Percentiles rank a stretch among this genome's conserved stretches.
Conservation (phyloP, 2,797 vertebrate genomes). For the Dicrostonyx torquatus region DNA sequence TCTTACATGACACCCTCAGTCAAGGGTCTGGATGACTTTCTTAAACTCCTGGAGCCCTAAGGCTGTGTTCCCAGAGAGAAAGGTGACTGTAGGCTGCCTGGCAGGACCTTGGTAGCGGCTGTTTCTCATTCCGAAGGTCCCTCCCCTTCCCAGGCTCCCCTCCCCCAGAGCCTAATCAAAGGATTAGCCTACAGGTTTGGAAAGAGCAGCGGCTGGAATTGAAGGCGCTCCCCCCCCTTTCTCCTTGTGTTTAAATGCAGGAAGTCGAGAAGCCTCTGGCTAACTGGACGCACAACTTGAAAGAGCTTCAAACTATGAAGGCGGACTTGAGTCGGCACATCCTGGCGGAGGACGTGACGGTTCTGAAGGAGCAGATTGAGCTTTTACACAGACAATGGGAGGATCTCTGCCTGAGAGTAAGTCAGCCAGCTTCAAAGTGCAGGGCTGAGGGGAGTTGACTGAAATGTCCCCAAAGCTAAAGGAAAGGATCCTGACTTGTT, state of each 20-base stretch:
- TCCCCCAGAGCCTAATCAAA: constrained; percentile 86
- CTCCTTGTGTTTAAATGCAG: constrained; percentile 91
- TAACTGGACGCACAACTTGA: constrained; percentile 91
- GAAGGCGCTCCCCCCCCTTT: constrained; percentile 61
- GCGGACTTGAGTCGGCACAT: constrained; percentile 90
- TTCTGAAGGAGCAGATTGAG: constrained; percentile 92
- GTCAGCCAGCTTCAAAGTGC: constrained; percentile 59
- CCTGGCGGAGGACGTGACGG: constrained; percentile 90
- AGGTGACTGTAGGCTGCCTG: constrained; percentile 19
- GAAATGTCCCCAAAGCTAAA: background rate
- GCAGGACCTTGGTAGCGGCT: background rate
- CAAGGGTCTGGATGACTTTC: background rate
- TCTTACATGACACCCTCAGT: background rate
- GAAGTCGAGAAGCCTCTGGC: constrained; percentile 92
- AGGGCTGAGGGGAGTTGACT: background rate
- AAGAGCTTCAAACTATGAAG: constrained; percentile 91
- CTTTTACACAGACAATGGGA: constrained; percentile 95
- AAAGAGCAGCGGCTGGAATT: constrained; percentile 82
- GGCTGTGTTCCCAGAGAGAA: constrained; percentile 32
- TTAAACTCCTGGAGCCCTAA: constrained; percentile 5
- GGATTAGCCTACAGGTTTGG: constrained; percentile 91
- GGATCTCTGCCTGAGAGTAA: constrained; percentile 94
- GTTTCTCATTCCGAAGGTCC: constrained; percentile 70
- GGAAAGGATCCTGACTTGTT: background rate
- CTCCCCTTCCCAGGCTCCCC: constrained; percentile 79